Evolutionary conservation across 2,113 vertebrate genomes (phyloP).

Genomic region (Periophthalmus modestus): DNA sequence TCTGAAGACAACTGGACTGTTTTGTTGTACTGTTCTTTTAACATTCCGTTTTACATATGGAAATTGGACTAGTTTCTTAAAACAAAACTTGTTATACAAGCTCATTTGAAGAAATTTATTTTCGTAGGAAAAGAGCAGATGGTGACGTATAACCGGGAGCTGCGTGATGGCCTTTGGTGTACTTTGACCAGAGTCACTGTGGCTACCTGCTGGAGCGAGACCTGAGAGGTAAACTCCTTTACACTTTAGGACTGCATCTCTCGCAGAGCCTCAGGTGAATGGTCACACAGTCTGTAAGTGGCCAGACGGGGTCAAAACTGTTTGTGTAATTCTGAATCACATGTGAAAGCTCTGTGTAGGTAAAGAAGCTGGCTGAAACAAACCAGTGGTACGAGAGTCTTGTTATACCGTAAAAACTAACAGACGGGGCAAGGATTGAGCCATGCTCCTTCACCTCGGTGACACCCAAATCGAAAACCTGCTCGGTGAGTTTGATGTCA

Average conservation of each 20-base stretch:
- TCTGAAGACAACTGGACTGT: too few relatives aligned
- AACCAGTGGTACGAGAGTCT: slow-evolving; percentile 90
- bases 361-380: slow-evolving; percentile 97
- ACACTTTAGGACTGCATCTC: slow-evolving; percentile 94
- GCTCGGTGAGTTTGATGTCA: slow-evolving; percentile 72
- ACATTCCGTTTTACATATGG: too few relatives aligned
- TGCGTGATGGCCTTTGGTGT: slow-evolving; percentile 98
- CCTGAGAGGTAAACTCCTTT: slow-evolving; percentile 95
- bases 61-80: too few relatives aligned
- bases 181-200: slow-evolving; percentile 99
- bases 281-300: background rate
- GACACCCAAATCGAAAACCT: slow-evolving; percentile 86
- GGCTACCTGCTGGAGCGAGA: slow-evolving; percentile 96
- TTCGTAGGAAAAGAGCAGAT: slow-evolving; percentile 88
- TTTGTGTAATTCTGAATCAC: background rate
- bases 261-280: slow-evolving; percentile 97
- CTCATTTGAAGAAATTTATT: background rate
- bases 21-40: too few relatives aligned
- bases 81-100: too few relatives aligned
- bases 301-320: background rate
- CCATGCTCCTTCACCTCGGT: slow-evolving; percentile 75
- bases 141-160: slow-evolving; percentile 91
- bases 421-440: slow-evolving; percentile 94
- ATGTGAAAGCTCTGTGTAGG: slow-evolving; percentile 72
- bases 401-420: slow-evolving; percentile 96